phyloP scores from a whole-genome alignment of 2,113 vertebrate species.

The Gambusia holbrooki region DNA sequence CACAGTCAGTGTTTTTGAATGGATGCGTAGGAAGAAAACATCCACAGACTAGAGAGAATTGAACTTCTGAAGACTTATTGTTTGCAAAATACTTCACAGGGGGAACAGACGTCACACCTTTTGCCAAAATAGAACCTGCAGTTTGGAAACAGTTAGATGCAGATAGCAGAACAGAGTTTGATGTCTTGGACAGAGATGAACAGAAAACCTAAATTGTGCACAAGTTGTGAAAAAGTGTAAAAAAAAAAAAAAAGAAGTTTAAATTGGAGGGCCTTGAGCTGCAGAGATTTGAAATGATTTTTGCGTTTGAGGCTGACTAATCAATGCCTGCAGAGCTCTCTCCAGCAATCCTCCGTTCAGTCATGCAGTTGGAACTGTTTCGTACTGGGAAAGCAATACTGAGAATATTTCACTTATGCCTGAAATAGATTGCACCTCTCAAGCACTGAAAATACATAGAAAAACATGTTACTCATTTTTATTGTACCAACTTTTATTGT shows the following conservation, averaged over 20 bases:
- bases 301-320: conserved; percentile 4
- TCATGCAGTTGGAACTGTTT: conserved; percentile 44
- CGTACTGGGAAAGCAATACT: conserved; percentile 37
- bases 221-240: not conserved
- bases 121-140: not conserved
- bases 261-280: not conserved
- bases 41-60: not conserved
- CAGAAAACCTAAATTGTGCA: not conserved
- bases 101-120: not conserved
- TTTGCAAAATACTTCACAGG: not conserved
- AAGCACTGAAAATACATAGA: conserved; percentile 26
- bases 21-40: not conserved
- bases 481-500: not conserved
- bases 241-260: no score
- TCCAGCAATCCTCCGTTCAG: conserved; percentile 11
- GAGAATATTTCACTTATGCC: conserved; percentile 20
- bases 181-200: not conserved
- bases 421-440: conserved; percentile 26
- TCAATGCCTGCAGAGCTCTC: conserved; percentile 26
- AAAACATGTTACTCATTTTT: conserved; percentile 10
- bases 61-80: not conserved
- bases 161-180: not conserved
- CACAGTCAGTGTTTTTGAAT: not conserved
- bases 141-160: not conserved
- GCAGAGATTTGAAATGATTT: not conserved